Percentiles rank a stretch among this genome's conserved stretches.
Evolutionary conservation across 2,797 vertebrate species (phyloP).

Genomic region (Vireo griseus): DNA sequence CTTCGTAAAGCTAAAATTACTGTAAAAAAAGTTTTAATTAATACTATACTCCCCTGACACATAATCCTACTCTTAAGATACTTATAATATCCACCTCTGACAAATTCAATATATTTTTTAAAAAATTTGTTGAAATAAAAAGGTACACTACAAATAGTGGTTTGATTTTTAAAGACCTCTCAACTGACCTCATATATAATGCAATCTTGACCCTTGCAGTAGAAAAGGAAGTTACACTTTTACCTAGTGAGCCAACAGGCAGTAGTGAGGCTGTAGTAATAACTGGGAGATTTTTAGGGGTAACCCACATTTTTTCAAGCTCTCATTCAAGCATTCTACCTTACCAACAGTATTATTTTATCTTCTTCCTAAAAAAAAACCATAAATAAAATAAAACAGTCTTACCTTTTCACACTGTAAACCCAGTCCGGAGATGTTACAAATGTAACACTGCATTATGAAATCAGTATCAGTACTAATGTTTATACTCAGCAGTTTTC

Average conservation of each 20-base stretch:
- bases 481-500: conserved; percentile 22
- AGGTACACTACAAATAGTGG: background rate
- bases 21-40: background rate
- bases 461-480: background rate
- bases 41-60: background rate
- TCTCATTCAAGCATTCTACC: background rate
- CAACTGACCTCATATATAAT: background rate
- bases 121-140: background rate
- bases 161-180: background rate
- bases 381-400: background rate
- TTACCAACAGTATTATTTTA: background rate
- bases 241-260: background rate
- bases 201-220: background rate
- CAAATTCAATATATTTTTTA: background rate
- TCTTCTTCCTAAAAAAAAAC: background rate
- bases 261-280: background rate
- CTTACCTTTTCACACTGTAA: background rate
- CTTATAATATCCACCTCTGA: background rate
- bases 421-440: background rate
- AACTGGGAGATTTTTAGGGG: background rate
- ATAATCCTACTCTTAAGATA: background rate
- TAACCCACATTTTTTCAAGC: background rate
- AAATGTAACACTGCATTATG: background rate
- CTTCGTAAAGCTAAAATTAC: background rate
- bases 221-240: background rate